Conservation (phyloP, 2,797 vertebrate genomes). For the Tokudaia muenninki region DNA sequence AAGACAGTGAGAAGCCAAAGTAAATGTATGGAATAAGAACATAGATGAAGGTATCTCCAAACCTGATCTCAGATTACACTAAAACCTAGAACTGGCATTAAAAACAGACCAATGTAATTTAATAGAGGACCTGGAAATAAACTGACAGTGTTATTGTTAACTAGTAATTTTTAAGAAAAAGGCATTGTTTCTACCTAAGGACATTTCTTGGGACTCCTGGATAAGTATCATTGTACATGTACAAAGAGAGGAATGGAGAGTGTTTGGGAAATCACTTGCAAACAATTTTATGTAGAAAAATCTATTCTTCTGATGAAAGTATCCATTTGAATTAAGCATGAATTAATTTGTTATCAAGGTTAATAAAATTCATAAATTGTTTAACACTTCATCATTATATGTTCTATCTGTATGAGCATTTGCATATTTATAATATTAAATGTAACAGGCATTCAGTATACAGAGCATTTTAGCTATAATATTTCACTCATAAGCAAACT, state of each 20-base stretch:
- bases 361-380: background rate
- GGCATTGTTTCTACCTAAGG: background rate
- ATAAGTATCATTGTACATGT: background rate
- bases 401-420: background rate
- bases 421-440: background rate
- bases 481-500: background rate
- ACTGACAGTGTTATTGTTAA: background rate
- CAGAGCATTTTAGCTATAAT: background rate
- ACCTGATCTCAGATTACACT: background rate
- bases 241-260: background rate
- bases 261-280: background rate
- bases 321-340: background rate
- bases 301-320: background rate
- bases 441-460: background rate
- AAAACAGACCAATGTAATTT: background rate
- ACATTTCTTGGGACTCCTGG: background rate
- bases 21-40: background rate
- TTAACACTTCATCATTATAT: background rate
- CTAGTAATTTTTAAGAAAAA: background rate
- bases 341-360: background rate
- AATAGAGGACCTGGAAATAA: background rate
- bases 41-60: no score
- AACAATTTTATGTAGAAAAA: background rate
- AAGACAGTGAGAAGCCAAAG: background rate
- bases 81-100: background rate